Conservation (phyloP, 2,797 vertebrate genomes). For the Sardinella longiceps region DNA sequence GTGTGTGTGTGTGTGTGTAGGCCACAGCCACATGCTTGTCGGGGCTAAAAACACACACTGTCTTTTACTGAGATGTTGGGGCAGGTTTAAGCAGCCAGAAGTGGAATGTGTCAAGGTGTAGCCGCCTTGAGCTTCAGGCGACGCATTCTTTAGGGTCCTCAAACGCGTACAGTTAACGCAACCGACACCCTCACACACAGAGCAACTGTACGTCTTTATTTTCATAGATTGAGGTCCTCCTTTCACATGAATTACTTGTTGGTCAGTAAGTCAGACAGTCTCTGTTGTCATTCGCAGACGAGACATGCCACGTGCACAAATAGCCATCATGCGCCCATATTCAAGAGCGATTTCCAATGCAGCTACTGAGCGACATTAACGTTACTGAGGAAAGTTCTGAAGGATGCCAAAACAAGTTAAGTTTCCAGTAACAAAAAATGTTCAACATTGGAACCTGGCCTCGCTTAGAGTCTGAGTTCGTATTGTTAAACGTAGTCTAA, state of each 20-base stretch:
- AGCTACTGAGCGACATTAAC: background rate
- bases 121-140: slow-evolving; percentile 11
- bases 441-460: background rate
- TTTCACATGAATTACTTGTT: background rate
- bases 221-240: background rate
- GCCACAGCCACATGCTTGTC: slow-evolving; percentile 50
- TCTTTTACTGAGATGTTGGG: background rate
- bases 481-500: background rate
- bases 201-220: background rate
- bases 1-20: too few relatives aligned
- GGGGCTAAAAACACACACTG: slow-evolving; percentile 58
- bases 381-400: background rate
- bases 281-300: slow-evolving; percentile 28
- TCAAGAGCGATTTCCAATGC: background rate
- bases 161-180: background rate
- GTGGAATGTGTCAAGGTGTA: slow-evolving; percentile 12
- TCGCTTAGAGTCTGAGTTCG: too few relatives aligned
- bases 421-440: background rate
- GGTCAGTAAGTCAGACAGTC: slow-evolving; percentile 11
- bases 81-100: slow-evolving; percentile 15
- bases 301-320: slow-evolving; percentile 65
- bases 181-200: slow-evolving; percentile 4
- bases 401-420: background rate
- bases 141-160: slow-evolving; percentile 16
- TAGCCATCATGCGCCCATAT: slow-evolving; percentile 6